phyloP scores from a whole-genome alignment of 2,797 vertebrate species.

The Melanotaenia maccullochi region DNA sequence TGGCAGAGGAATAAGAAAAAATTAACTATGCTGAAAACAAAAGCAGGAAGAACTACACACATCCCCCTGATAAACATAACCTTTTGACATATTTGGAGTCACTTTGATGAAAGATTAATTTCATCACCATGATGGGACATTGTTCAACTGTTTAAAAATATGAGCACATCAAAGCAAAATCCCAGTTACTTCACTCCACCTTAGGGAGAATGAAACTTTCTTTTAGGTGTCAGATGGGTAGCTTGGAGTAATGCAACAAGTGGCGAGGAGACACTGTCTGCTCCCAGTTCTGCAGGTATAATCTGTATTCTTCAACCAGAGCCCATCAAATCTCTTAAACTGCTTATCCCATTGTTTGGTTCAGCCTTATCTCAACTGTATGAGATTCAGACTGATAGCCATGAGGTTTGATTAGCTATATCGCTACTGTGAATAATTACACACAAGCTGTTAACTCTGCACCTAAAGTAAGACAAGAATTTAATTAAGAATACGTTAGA shows the following conservation, averaged over 20 bases:
- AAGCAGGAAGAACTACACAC: conserved; percentile 26
- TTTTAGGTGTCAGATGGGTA: not conserved
- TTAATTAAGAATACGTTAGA: no score
- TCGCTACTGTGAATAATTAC: conserved; percentile 1
- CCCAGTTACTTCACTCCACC: not conserved
- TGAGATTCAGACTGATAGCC: not conserved
- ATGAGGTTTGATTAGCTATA: not conserved
- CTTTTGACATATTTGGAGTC: not conserved
- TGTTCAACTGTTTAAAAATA: not conserved
- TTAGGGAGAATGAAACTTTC: not conserved
- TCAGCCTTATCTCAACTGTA: conserved; percentile 31
- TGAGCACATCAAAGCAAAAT: not conserved
- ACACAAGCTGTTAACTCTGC: not conserved
- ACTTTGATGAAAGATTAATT: conserved; percentile 7
- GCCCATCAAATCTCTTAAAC: conserved; percentile 77
- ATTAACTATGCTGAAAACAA: conserved; percentile 1
- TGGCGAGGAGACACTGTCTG: not conserved
- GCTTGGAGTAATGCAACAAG: conserved; percentile 1
- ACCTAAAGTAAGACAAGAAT: not conserved
- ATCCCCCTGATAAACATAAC: not conserved
- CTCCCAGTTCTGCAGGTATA: conserved; percentile 27
- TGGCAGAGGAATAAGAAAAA: conserved; percentile 27
- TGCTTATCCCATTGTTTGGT: conserved; percentile 60
- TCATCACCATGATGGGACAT: not conserved
- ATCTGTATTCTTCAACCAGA: conserved; percentile 40